Base-by-base conservation (phyloP, 2,888 invertebrate species). In the Herminia tarsipennalis region DNA sequence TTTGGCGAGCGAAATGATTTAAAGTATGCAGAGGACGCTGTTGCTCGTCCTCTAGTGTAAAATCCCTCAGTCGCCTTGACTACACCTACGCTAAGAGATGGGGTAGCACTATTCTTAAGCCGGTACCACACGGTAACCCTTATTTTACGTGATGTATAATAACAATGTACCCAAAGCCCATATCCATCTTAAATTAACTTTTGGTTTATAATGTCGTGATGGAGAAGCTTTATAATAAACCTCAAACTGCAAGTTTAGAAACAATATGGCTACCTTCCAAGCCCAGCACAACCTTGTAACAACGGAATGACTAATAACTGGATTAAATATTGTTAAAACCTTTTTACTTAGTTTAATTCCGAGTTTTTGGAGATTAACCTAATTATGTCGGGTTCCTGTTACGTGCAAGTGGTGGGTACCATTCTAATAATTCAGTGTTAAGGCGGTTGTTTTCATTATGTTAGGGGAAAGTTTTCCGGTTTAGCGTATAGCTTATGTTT, bases 341-440 rank as follows among this genome's bases (percentile, higher is more conserved):
- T 76, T 76, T 76, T 78, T 77, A 76, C 72, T 76, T 69, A 73
- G 65, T 75, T 73, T 69, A 73, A 73, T 73, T 73, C 56, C 47
- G 70, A 73, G 62, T 74, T 72, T 73, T 70, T 66, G 62, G 56
- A 59, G 76, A 75, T 76, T 77, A 73, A 66, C 66, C 62, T 73
- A 66, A 72, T 78, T 76, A 73, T 58, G 54, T 46, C 59, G 62
- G 69, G 60, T 69, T 72, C 57, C 57, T 64, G 56, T 65, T 65
- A 58, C 40, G 60, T 69, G 60, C 63, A 63, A 56, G 64, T 52
- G 52, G 48, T 56, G 58, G 70, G 67, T 66, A 65, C 66, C 50
- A 56, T 58, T 42, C 47, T 59, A 53, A 69, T 70, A 55, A 59
- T 66, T 67, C 35, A 39, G 32, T 18, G 30, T 39, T 58, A 45